These are phyloP conservation scores for Congeria kusceri DNA, from an alignment of 2,888 invertebrate species.

Conservation along the genomic window DNA sequence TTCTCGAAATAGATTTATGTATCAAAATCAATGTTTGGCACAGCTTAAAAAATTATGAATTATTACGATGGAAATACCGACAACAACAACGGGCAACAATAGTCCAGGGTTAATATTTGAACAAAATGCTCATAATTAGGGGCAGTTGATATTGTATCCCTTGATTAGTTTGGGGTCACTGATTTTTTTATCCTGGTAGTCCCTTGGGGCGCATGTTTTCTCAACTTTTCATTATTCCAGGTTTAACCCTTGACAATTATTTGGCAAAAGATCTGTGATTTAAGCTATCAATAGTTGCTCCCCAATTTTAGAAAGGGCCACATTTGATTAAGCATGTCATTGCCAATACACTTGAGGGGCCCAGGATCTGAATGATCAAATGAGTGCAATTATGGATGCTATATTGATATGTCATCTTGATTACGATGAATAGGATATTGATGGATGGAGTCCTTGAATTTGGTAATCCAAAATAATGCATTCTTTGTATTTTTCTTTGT, in stretches of 20 bases:
- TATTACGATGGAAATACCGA: too few relatives aligned
- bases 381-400: conserved; percentile 45
- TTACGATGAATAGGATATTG: conserved; percentile 55
- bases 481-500: conserved; percentile 35
- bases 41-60: too few relatives aligned
- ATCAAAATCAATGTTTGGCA: too few relatives aligned
- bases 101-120: too few relatives aligned
- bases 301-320: conserved; percentile 51
- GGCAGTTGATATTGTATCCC: conserved; percentile 19
- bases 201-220: conserved; percentile 53
- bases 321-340: conserved; percentile 46
- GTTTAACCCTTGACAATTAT: conserved; percentile 63
- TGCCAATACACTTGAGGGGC: conserved; percentile 26
- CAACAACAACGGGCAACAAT: too few relatives aligned
- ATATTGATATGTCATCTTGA: conserved; percentile 59
- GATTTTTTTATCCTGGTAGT: conserved; percentile 36
- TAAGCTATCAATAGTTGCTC: conserved; percentile 45
- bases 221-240: conserved; percentile 45
- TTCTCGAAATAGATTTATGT: too few relatives aligned
- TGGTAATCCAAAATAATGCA: conserved; percentile 47
- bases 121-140: not conserved
- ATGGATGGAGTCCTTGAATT: conserved; percentile 52
- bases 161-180: conserved; percentile 61
- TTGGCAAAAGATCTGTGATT: conserved; percentile 38
- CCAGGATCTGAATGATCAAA: conserved; percentile 27